These are phyloP conservation scores for Rhinogobius similis DNA, from an alignment of 2,113 vertebrate species.

Conservation along the genomic window DNA sequence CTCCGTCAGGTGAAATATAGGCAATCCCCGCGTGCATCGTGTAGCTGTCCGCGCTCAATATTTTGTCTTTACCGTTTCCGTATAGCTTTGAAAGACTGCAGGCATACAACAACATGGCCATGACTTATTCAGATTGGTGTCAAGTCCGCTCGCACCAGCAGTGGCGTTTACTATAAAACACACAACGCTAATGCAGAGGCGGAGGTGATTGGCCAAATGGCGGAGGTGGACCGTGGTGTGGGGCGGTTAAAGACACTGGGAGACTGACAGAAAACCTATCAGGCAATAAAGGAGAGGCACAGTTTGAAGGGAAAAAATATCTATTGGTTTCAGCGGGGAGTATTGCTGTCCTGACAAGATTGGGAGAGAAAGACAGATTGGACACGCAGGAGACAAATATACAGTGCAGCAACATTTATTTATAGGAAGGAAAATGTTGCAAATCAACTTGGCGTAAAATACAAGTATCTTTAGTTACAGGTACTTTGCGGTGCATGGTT, in stretches of 20 bases:
- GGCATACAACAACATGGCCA: conserved; percentile 46
- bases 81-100: conserved; percentile 44
- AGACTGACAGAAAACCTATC: conserved; percentile 43
- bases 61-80: conserved; percentile 61
- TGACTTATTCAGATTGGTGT: conserved; percentile 55
- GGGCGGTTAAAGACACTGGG: conserved; percentile 22
- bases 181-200: conserved; percentile 11
- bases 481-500: not conserved
- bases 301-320: conserved; percentile 29
- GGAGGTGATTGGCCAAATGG: conserved; percentile 28
- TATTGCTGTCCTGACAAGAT: not conserved
- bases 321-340: conserved; percentile 8
- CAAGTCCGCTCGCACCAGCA: conserved; percentile 36
- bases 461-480: no score
- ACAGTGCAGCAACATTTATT: not conserved
- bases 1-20: conserved; percentile 56
- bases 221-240: conserved; percentile 3
- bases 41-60: conserved; percentile 44
- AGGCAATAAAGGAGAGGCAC: conserved; percentile 40
- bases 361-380: conserved; percentile 3
- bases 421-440: not conserved
- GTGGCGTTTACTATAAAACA: conserved; percentile 33
- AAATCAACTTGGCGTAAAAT: not conserved
- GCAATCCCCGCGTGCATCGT: conserved; percentile 42
- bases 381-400: not conserved